Percentiles rank a stretch among this genome's conserved stretches.
Evolutionary conservation across 2,888 invertebrate genomes (phyloP).

Genomic region (Drosophila rellima): DNA sequence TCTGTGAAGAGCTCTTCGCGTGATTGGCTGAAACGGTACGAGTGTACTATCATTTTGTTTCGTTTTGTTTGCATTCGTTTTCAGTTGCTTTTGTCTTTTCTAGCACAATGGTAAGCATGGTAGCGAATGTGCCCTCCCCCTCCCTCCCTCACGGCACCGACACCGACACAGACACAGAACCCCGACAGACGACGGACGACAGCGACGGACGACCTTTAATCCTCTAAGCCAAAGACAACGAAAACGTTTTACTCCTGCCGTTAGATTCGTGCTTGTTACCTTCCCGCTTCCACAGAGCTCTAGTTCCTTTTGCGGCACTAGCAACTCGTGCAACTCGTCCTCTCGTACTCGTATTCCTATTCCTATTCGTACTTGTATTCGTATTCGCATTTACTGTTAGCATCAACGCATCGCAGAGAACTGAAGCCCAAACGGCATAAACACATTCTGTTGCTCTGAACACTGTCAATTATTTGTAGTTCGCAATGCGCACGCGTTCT

Average conservation of each 20-base stretch:
- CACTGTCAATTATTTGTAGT: neutral
- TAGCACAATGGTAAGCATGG: slow-evolving; percentile 52
- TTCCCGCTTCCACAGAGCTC: slow-evolving; percentile 23
- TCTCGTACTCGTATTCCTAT: slow-evolving; percentile 13
- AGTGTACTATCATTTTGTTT: slow-evolving; percentile 26
- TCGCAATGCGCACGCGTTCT: slow-evolving; percentile 37
- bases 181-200: neutral
- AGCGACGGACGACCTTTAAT: slow-evolving; percentile 3
- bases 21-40: slow-evolving; percentile 56
- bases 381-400: slow-evolving; percentile 47
- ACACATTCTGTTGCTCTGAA: slow-evolving; percentile 22
- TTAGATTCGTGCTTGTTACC: slow-evolving; percentile 8
- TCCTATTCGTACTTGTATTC: slow-evolving; percentile 23
- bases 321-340: slow-evolving; percentile 21
- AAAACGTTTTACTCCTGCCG: slow-evolving; percentile 1
- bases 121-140: slow-evolving; percentile 10
- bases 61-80: slow-evolving; percentile 10
- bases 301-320: slow-evolving; percentile 2
- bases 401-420: slow-evolving; percentile 54
- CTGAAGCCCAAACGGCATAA: slow-evolving; percentile 38
- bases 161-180: neutral
- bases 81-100: slow-evolving; percentile 44
- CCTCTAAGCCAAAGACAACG: neutral
- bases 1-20: slow-evolving; percentile 38
- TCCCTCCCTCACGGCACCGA: neutral